phyloP scores from a whole-genome alignment of 2,113 vertebrate genomes.

The Crotalus viridis region DNA sequence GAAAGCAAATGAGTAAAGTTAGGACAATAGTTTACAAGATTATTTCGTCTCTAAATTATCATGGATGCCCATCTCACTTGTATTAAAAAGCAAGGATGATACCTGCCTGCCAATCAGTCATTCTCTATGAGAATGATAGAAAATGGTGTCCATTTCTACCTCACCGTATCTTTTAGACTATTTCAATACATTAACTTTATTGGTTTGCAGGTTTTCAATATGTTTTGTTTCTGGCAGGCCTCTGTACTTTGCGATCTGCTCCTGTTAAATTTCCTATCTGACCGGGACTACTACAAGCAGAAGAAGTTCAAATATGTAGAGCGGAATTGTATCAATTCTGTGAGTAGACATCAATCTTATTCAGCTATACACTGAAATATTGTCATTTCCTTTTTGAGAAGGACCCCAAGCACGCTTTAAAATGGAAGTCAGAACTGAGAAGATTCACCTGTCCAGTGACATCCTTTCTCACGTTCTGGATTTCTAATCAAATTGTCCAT shows the following conservation, averaged over 20 bases:
- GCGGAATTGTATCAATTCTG: conserved; percentile 34
- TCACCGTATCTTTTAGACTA: neutral
- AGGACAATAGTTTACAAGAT: neutral
- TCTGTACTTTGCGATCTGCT: conserved; percentile 94
- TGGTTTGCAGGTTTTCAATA: neutral
- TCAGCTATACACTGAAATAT: neutral
- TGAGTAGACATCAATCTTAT: conserved; percentile 47
- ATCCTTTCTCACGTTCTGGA: neutral
- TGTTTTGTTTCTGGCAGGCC: conserved; percentile 70
- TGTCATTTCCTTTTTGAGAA: neutral
- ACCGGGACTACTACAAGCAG: conserved; percentile 90
- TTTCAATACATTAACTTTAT: neutral
- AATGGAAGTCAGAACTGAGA: neutral
- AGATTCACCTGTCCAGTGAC: neutral
- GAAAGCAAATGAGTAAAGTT: neutral
- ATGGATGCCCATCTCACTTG: neutral
- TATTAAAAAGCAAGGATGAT: neutral
- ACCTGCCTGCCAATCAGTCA: no score
- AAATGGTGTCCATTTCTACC: no score
- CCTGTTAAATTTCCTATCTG: conserved; percentile 86
- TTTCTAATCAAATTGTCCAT: neutral
- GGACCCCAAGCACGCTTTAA: neutral
- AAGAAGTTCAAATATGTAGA: conserved; percentile 92
- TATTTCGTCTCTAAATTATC: neutral
- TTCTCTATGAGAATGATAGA: neutral